Evolutionary conservation across 2,888 invertebrate species (phyloP).

Genomic region (Brassicogethes aeneus): DNA sequence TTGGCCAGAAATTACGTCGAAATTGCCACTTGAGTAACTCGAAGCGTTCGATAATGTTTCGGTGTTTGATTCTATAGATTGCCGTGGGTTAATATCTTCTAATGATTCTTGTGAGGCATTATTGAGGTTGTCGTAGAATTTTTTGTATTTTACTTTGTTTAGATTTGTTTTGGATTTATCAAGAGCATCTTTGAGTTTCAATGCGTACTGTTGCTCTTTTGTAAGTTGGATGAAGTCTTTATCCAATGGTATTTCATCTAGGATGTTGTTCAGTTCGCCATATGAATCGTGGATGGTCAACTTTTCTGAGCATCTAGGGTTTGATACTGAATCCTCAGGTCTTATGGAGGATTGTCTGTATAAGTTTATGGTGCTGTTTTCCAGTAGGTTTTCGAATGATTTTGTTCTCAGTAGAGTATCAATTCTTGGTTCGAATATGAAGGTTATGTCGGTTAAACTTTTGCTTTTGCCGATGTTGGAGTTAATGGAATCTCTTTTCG

Average conservation of each 20-base stretch:
- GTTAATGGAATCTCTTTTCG: slow-evolving; percentile 11
- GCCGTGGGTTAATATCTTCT: not conserved
- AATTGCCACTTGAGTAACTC: not conserved
- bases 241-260: slow-evolving; percentile 23
- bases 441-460: slow-evolving; percentile 23
- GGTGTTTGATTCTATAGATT: not conserved
- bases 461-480: slow-evolving; percentile 22
- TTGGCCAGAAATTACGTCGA: not conserved
- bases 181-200: slow-evolving; percentile 25
- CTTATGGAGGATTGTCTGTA: slow-evolving; percentile 12
- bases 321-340: slow-evolving; percentile 22
- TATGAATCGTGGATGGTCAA: not conserved
- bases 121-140: slow-evolving; percentile 11
- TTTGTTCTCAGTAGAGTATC: slow-evolving; percentile 12
- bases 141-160: no score
- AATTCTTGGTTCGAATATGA: slow-evolving; percentile 10
- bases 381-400: slow-evolving; percentile 17
- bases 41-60: slow-evolving; percentile 2
- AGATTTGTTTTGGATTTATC: slow-evolving; percentile 26
- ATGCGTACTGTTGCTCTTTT: slow-evolving; percentile 29
- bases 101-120: not conserved
- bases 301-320: slow-evolving; percentile 16
- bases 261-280: slow-evolving; percentile 26
- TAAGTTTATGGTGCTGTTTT: slow-evolving; percentile 1
- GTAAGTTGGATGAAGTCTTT: slow-evolving; percentile 22